Evolutionary conservation across 2,888 invertebrate genomes (phyloP), one percentile per base, ranked within the genome.

Genomic region (Agrilus cyanescens): DNA sequence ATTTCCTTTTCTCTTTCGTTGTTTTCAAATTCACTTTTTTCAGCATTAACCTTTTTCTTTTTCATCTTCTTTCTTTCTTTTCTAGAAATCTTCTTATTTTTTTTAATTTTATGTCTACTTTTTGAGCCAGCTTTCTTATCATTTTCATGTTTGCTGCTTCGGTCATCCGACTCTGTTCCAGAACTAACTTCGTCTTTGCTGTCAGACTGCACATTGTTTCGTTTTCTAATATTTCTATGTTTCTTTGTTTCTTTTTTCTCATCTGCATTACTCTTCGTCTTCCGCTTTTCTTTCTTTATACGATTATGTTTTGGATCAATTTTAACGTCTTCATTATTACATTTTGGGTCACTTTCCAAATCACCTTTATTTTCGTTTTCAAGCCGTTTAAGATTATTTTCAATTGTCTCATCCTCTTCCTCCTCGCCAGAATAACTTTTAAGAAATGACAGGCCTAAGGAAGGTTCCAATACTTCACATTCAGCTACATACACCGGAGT

Each of bases 401-500:
- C 7, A 30, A n/a, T n/a, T 30, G 4, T 10, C 12, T 20, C 14
- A 25, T n/a, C 16, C 30, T 25, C 14, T 35, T 34, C 34, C 36
- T 63, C 61, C 40, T 58, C 61, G 35, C 62, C 63, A 0, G 60
- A 59, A 46, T 65, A 65, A 39, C 40, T 59, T 50, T 63, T 63
- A 37, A 65, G 57, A 42, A 65, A 60, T 3, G 62, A 60, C 29
- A 65, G 50, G 12, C 64, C 62, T 6, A 63, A 53, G 1, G 64
- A 63, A 12, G 54, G 58, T 51, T 65, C 64, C 32, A 61, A 44
- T 14, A 62, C 31, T 50, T 59, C 59, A 20, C 58, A 59, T 41
- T 60, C 58, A 1, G 53, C 50, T 15, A 48, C 43, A 12, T 46
- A 47, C 6, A 53, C 53, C 2, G 49, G 30, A 38, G 52, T 54